These are phyloP conservation scores for Ceyx margarethae DNA, from an alignment of 2,113 vertebrate genomes.

Conservation along the genomic window DNA sequence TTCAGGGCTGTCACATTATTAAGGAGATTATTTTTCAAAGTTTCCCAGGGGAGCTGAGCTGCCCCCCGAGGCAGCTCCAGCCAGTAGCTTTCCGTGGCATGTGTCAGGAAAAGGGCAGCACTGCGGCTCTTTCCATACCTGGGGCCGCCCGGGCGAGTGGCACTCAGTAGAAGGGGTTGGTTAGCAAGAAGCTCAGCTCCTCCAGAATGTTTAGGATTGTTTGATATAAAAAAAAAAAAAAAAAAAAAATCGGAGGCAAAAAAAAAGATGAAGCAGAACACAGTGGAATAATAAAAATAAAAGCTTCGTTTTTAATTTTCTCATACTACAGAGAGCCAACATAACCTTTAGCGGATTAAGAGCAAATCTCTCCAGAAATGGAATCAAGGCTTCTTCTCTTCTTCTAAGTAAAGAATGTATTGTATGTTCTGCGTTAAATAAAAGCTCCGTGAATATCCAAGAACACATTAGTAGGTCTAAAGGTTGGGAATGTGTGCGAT, in stretches of 20 bases:
- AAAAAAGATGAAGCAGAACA: neutral
- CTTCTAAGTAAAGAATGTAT: slow-evolving; percentile 29
- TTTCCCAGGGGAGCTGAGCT: slow-evolving; percentile 6
- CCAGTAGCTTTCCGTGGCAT: neutral
- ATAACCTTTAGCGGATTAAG: slow-evolving; percentile 62
- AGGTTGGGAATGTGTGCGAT: slow-evolving; percentile 45
- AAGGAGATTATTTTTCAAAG: slow-evolving; percentile 32
- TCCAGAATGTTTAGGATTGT: slow-evolving; percentile 28
- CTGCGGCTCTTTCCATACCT: slow-evolving; percentile 27
- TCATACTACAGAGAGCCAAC: slow-evolving; percentile 11
- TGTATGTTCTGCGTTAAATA: slow-evolving; percentile 46
- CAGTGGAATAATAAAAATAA: slow-evolving; percentile 15
- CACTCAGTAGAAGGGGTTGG: neutral
- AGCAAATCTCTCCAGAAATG: slow-evolving; percentile 61
- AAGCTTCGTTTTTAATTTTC: slow-evolving; percentile 47
- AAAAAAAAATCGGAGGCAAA: neutral
- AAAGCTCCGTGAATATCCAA: slow-evolving; percentile 49
- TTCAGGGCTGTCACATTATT: slow-evolving; percentile 8
- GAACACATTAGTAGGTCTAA: slow-evolving; percentile 54
- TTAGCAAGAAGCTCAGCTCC: slow-evolving; percentile 13
- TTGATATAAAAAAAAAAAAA: slow-evolving; percentile 17
- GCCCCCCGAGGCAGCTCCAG: slow-evolving; percentile 24
- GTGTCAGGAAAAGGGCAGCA: slow-evolving; percentile 45
- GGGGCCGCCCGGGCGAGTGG: no score
- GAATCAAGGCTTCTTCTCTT: slow-evolving; percentile 43